phyloP scores from a whole-genome alignment of 2,888 invertebrate genomes.

The Polyommatus iphigenia region DNA sequence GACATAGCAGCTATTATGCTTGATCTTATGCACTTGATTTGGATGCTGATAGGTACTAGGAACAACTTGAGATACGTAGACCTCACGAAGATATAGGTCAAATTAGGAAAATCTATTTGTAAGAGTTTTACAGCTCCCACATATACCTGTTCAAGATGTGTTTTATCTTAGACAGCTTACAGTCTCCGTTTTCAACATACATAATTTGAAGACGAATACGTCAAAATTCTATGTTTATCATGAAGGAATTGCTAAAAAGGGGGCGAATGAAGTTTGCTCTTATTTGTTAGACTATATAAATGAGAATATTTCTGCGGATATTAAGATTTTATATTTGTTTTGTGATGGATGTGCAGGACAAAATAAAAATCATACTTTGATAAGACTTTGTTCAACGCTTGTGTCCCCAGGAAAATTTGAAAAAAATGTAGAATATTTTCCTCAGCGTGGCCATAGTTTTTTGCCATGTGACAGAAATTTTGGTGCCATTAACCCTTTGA shows the following conservation, averaged over 20 bases:
- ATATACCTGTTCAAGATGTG: too few species aligned
- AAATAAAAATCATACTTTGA: constrained; percentile 21
- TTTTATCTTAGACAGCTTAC: too few species aligned
- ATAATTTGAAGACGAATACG: constrained; percentile 31
- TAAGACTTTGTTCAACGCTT: background rate
- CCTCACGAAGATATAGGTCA: too few species aligned
- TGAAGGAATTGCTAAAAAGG: constrained; percentile 32
- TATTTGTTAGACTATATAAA: constrained; percentile 32
- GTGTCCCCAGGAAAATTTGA: background rate
- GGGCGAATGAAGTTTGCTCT: constrained; percentile 33
- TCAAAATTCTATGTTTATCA: constrained; percentile 33
- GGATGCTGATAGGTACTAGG: too few species aligned
- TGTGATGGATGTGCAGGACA: constrained; percentile 29
- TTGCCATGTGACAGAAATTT: constrained; percentile 30
- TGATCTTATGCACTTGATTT: too few species aligned
- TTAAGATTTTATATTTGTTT: constrained; percentile 33
- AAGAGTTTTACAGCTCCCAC: too few species aligned
- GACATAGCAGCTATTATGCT: too few species aligned
- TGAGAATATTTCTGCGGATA: constrained; percentile 30
- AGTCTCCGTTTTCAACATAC: constrained; percentile 27
- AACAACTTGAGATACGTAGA: too few species aligned
- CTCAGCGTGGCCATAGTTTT: constrained; percentile 17
- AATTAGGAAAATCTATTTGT: too few species aligned
- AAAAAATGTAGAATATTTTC: constrained; percentile 17
- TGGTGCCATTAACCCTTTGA: constrained; percentile 29